These are phyloP conservation scores for Ochotona curzoniae DNA, from an alignment of 2,113 vertebrate species.

Conservation along the genomic window DNA sequence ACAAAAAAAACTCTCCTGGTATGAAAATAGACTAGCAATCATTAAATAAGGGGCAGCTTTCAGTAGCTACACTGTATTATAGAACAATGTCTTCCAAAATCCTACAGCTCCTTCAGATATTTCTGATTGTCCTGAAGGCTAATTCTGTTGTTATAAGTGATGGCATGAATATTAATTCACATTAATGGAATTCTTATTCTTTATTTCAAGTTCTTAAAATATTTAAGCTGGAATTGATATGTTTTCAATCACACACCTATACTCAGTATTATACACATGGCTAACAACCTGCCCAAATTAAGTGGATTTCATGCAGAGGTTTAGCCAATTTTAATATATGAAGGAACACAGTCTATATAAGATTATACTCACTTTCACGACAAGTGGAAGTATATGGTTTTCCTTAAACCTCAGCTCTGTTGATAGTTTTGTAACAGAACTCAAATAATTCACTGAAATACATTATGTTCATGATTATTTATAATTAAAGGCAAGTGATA, in stretches of 20 bases:
- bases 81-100: not conserved
- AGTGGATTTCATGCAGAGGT: not conserved
- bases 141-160: not conserved
- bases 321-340: not conserved
- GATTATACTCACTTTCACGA: not conserved
- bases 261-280: not conserved
- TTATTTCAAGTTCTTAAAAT: not conserved
- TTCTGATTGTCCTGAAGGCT: not conserved
- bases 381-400: not conserved
- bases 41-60: not conserved
- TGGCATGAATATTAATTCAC: not conserved
- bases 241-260: not conserved
- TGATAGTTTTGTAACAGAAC: not conserved
- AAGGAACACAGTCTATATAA: not conserved
- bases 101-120: not conserved
- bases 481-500: not conserved
- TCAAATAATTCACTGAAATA: not conserved
- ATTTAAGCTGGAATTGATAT: not conserved
- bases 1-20: not conserved
- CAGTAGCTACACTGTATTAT: not conserved
- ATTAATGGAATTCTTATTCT: not conserved
- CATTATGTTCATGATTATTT: fast-evolving
- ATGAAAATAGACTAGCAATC: not conserved
- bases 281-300: not conserved
- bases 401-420: not conserved